A percentile compares a stretch with the other conserved stretches of the same genome.
phyloP scores from a whole-genome alignment of 2,113 vertebrate species.

The Pionites leucogaster region DNA sequence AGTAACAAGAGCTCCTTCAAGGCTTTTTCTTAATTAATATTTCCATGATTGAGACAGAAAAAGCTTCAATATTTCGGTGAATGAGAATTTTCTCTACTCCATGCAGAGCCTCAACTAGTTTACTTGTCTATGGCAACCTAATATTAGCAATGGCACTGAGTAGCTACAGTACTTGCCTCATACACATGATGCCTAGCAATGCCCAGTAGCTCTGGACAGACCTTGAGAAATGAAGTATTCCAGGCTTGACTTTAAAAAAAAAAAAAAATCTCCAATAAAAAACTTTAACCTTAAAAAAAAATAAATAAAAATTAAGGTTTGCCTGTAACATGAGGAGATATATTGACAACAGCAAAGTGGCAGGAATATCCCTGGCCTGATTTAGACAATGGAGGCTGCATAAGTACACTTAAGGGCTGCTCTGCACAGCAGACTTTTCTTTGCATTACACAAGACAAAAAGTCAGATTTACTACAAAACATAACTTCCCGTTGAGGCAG shows the following conservation, averaged over 20 bases:
- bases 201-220: neutral
- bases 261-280: neutral
- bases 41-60: neutral
- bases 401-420: neutral
- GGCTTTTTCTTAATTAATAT: neutral
- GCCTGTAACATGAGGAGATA: neutral
- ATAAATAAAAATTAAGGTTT: neutral
- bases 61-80: neutral
- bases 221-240: neutral
- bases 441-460: neutral
- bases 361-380: neutral
- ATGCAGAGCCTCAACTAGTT: neutral
- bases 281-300: neutral
- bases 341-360: neutral
- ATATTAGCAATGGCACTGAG: neutral
- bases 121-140: neutral
- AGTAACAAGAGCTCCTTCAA: neutral
- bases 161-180: neutral
- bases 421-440: neutral
- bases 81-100: neutral
- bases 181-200: fast-evolving
- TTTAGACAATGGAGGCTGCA: neutral
- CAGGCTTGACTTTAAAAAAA: neutral
- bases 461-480: neutral
- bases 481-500: neutral